Conservation (phyloP, 2,888 invertebrate genomes). For the Mycalesis mineus region DNA sequence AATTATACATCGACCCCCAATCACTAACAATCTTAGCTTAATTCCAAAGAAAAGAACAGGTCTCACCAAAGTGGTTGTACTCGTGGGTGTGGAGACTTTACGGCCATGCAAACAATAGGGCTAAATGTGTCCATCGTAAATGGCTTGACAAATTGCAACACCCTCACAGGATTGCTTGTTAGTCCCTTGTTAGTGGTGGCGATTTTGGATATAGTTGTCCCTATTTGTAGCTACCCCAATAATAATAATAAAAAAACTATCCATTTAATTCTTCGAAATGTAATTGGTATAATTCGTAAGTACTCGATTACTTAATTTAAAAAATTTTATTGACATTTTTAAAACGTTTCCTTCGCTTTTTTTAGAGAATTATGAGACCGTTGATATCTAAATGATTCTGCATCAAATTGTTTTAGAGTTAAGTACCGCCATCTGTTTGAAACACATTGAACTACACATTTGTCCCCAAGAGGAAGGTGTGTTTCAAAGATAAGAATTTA, state of each 20-base stretch:
- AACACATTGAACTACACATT: neutral
- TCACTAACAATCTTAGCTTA: neutral
- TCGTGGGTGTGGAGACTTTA: constrained; percentile 67
- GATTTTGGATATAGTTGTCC: neutral
- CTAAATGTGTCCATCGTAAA: constrained; percentile 60
- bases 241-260: too few relatives aligned
- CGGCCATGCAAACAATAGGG: constrained; percentile 67
- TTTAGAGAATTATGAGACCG: too few relatives aligned
- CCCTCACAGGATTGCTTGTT: constrained; percentile 56
- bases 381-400: too few relatives aligned
- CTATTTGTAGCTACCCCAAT: neutral
- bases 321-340: too few relatives aligned
- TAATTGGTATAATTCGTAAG: too few relatives aligned
- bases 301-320: too few relatives aligned
- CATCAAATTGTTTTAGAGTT: neutral
- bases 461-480: neutral
- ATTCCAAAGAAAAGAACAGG: constrained; percentile 26
- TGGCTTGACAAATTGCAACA: constrained; percentile 66
- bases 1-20: constrained; percentile 36
- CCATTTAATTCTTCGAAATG: too few relatives aligned
- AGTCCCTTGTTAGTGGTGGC: constrained; percentile 48
- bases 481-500: neutral
- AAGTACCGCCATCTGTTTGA: constrained; percentile 39
- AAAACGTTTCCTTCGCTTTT: too few relatives aligned
- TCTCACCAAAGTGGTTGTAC: constrained; percentile 28